Evolutionary conservation across 2,888 invertebrate species (phyloP), one percentile per base, ranked within the genome.

Genomic region (Acanthosepion esculentum): DNA sequence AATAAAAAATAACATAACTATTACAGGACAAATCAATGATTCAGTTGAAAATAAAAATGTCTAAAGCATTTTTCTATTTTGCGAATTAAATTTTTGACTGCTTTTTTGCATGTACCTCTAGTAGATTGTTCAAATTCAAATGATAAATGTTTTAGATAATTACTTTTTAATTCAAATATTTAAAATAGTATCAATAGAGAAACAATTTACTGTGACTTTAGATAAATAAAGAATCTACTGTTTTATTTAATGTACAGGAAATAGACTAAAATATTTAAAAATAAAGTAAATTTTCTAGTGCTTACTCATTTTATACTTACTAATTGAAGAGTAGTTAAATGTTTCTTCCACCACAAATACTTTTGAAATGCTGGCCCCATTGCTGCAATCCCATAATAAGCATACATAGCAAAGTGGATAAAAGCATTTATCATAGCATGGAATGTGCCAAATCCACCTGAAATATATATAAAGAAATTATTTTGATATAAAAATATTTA

Each of bases 371-470:
- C 96, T 0, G 99, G 99, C 4, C 99, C 99, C 95, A 99, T 98
- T 0, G 99, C 99, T 0, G 99, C 98, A 91, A 99, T 97, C 0
- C 98, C 99, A 97, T 99, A 99, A 98, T 99, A 99, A 0, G 98
- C 98, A 97, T 99, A 99, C 99, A 99, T 99, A 94, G 99, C 98
- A 0, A 99, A 98, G 97, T 99, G 99, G 94, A 99, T 99, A 94
- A 98, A 98, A 94, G 99, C 99, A 98, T 99, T 99, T 33, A 99
- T 98, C 98, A 99, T 98, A 0, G 99, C 98, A 97, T 99, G 99
- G 98, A 99, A 99, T 95, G 99, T 99, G 97, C 99, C 99, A 98
- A 99, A 99, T 93, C 99, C 99, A 98, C 99, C 99, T 99, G 97
- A 48, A 94, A 94, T 93, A 26, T n/a, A 41, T 23, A 78, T 78